A percentile compares a stretch with the other conserved stretches of the same genome.
phyloP scores from a whole-genome alignment of 2,888 invertebrate species.

The Amblyjoppa proteus region DNA sequence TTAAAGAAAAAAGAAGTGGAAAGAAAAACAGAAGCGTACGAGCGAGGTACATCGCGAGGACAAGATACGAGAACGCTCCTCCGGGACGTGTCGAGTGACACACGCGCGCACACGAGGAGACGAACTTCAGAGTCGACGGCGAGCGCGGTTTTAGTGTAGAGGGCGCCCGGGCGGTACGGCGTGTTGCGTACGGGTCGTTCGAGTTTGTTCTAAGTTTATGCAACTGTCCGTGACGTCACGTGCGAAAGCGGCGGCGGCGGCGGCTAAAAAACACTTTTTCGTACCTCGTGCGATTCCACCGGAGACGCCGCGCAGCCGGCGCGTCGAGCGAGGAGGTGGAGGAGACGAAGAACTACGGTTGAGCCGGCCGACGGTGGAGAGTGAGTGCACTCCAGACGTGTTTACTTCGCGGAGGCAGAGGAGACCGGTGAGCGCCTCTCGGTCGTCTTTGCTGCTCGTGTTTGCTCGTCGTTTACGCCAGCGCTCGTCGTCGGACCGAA shows the following conservation, averaged over 20 bases:
- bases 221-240: conserved; percentile 65
- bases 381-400: conserved; percentile 58
- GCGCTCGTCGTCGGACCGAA: conserved; percentile 23
- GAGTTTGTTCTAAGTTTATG: conserved; percentile 66
- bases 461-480: conserved; percentile 13
- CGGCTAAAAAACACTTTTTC: conserved; percentile 48
- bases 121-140: background rate
- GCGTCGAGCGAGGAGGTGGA: conserved; percentile 24
- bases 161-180: background rate
- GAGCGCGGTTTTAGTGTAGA: background rate
- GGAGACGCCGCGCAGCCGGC: background rate
- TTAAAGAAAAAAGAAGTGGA: background rate
- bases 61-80: background rate
- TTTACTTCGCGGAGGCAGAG: conserved; percentile 48
- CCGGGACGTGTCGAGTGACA: conserved; percentile 63
- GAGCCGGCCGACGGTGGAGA: conserved; percentile 48
- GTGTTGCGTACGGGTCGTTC: conserved; percentile 44
- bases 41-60: background rate
- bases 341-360: conserved; percentile 42
- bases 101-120: conserved; percentile 10
- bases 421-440: conserved; percentile 2
- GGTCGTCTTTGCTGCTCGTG: conserved; percentile 20
- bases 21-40: background rate
- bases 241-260: conserved; percentile 47
- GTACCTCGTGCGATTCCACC: conserved; percentile 36